A percentile compares a stretch with the other conserved stretches of the same genome.
phyloP scores from a whole-genome alignment of 2,113 vertebrate species.

The Heliornis fulica region DNA sequence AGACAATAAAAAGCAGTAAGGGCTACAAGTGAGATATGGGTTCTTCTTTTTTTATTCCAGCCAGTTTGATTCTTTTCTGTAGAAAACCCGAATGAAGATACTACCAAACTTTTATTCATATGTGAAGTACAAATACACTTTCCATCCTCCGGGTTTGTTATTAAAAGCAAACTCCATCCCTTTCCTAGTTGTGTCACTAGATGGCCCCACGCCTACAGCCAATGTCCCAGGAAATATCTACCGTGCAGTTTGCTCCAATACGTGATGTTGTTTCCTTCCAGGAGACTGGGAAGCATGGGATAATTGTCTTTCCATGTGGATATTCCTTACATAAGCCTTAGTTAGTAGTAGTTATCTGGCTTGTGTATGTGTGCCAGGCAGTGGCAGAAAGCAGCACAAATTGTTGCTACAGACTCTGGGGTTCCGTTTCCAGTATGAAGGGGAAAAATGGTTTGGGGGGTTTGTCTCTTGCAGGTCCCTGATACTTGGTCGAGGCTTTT shows the following conservation, averaged over 20 bases:
- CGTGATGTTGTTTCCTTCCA: background rate
- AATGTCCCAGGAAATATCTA: background rate
- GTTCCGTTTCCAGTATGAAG: background rate
- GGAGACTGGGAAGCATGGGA: accelerated
- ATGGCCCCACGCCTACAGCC: slow-evolving; percentile 56
- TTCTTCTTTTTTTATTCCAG: background rate
- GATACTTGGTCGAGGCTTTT: background rate
- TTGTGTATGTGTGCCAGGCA: background rate
- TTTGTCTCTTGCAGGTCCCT: background rate
- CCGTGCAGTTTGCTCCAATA: background rate
- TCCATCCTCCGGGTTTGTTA: background rate
- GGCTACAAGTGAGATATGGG: background rate
- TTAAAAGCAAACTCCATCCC: background rate
- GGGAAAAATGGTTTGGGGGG: background rate
- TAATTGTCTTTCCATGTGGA: accelerated
- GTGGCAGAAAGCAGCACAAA: background rate
- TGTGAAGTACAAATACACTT: background rate
- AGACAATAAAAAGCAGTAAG: background rate
- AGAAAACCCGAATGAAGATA: background rate
- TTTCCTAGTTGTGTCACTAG: slow-evolving; percentile 50
- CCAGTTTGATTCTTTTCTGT: background rate
- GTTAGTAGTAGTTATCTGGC: background rate
- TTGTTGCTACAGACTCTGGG: too few species aligned
- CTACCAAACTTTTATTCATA: background rate
- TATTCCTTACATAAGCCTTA: background rate